Evolutionary conservation across 1,140 invertebrate species (phyloP), one percentile per base, ranked within the genome.

Genomic region (Drosophila lacertosa): DNA sequence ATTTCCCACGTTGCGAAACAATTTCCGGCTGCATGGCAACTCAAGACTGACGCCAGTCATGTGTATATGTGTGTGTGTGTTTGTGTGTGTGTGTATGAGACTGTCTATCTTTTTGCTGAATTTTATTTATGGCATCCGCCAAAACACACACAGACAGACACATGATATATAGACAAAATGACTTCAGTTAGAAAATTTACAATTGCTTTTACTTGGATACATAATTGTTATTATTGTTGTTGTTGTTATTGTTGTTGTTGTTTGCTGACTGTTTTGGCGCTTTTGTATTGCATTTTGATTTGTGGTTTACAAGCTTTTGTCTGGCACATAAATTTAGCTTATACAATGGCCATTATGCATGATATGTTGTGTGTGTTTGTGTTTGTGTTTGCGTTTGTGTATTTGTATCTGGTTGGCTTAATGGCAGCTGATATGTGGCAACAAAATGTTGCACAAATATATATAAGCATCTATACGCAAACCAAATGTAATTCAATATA

Each of bases 81-180:
- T 22, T n/a, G 58, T 48, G 32, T 62, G 24, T 44, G 29, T 37
- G 35, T 62, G 37, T 72, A 54, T 22, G 44, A 18, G 42, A 26
- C 42, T 81, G 81, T 84, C 81, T 81, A 81, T 88, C 81, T 86
- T 77, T 77, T 88, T 64, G 82, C 69, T 70, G 60, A 77, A 75
- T 86, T 86, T 86, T 86, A 86, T 86, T 86, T 86, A 86, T 86
- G 81, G 81, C 81, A 86, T 86, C 81, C 81, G 81, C 81, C 74
- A 63, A 88, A 77, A 65, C 66, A 68, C 67, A 77, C 58, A 37
- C 40, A 59, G 57, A 47, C 72, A 60, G 80, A 84, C 75, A 66
- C 66, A 80, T 86, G 81, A 88, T 86, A 88, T 77, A 88, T 86
- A 86, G 81, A 86, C 73, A 81, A 77, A 88, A 86, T 71, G 81